A percentile compares a stretch with the other conserved stretches of the same genome.
phyloP scores from a whole-genome alignment of 2,797 vertebrate genomes.

The Periophthalmus magnuspinnatus region DNA sequence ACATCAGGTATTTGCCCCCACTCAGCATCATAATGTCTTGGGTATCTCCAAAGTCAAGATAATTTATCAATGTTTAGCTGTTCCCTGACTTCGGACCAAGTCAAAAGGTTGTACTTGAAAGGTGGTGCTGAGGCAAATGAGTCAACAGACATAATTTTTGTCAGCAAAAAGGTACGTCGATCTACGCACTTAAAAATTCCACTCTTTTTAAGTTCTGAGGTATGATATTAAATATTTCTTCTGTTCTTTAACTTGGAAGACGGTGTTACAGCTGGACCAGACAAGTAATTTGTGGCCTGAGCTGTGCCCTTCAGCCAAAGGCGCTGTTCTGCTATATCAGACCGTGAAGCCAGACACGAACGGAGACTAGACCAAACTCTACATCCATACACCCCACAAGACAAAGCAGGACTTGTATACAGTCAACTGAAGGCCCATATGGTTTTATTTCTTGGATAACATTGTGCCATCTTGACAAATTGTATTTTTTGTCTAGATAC shows the following conservation, averaged over 20 bases:
- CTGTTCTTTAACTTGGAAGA: constrained; percentile 60
- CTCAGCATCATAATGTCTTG: background rate
- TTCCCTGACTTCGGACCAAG: constrained; percentile 80
- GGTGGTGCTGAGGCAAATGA: constrained; percentile 88
- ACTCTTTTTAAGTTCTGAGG: background rate
- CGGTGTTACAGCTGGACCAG: constrained; percentile 72
- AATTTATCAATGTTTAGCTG: constrained; percentile 71
- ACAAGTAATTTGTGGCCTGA: constrained; percentile 79
- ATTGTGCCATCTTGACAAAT: constrained; percentile 18
- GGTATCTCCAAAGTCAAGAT: background rate
- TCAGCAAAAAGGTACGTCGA: constrained; percentile 73
- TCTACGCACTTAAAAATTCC: background rate
- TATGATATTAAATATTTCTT: background rate
- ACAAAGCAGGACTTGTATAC: constrained; percentile 1
- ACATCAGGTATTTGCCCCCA: constrained; percentile 75
- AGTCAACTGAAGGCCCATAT: constrained; percentile 8
- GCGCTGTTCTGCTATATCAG: constrained; percentile 84
- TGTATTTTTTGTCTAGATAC: constrained; percentile 10
- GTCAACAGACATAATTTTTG: constrained; percentile 85
- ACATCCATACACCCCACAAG: background rate
- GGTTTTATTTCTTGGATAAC: constrained; percentile 2
- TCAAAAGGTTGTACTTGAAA: constrained; percentile 78
- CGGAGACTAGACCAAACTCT: background rate
- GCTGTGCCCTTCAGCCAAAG: constrained; percentile 90
- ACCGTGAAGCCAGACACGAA: constrained; percentile 64